phyloP scores from a whole-genome alignment of 1,140 invertebrate species.

The Cotesia vestalis region DNA sequence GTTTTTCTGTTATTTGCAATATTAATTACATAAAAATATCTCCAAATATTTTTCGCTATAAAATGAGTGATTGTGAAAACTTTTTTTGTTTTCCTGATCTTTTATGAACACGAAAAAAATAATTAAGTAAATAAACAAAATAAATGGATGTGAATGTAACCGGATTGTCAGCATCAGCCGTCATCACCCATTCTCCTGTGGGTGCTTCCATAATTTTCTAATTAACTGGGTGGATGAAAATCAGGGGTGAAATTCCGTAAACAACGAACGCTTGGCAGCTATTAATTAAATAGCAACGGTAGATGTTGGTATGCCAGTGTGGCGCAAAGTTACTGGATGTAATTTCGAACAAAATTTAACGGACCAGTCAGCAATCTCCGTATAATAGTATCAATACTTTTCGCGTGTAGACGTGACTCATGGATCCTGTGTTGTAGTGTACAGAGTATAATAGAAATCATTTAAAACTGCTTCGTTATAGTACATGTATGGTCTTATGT shows the following conservation, averaged over 20 bases:
- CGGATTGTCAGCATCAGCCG: conserved; percentile 24
- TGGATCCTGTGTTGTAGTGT: neutral
- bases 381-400: conserved; percentile 7
- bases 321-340: conserved; percentile 38
- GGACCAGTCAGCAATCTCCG: conserved; percentile 8
- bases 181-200: conserved; percentile 9
- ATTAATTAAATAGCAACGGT: conserved; percentile 49
- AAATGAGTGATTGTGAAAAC: too few relatives aligned
- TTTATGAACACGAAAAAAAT: too few relatives aligned
- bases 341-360: conserved; percentile 50
- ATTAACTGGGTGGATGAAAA: conserved; percentile 43
- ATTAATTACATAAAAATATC: too few relatives aligned
- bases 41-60: too few relatives aligned
- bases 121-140: neutral
- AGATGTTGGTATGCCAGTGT: conserved; percentile 29
- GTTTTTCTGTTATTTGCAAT: too few relatives aligned
- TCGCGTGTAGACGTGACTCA: neutral
- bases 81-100: too few relatives aligned
- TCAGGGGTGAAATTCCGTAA: conserved; percentile 45
- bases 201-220: conserved; percentile 44
- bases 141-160: neutral
- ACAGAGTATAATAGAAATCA: neutral
- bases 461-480: neutral
- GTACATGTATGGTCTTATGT: too few relatives aligned
- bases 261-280: conserved; percentile 47